These are phyloP conservation scores for Drosophila kurseongensis DNA, from an alignment of 1,140 invertebrate species.

Conservation along the genomic window DNA sequence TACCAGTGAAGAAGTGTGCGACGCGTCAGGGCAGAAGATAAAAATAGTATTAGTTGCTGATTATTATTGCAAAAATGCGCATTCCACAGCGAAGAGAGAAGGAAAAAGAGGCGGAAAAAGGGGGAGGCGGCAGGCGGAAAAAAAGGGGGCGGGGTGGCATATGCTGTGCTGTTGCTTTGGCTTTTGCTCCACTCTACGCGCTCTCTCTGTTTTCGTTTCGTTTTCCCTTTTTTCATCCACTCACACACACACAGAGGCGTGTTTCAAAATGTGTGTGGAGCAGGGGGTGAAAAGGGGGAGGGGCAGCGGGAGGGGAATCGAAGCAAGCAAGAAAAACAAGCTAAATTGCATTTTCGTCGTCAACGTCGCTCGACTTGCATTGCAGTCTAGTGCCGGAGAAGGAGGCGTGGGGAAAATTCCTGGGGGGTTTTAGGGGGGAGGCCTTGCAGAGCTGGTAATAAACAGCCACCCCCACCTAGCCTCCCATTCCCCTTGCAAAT, in stretches of 20 bases:
- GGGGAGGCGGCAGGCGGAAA: constrained; percentile 12
- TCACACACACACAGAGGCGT: constrained; percentile 41
- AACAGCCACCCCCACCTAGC: background rate
- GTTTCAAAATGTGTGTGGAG: constrained; percentile 55
- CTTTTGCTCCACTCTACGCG: constrained; percentile 52
- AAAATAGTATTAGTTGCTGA: constrained; percentile 84
- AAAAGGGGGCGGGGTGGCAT: constrained; percentile 40
- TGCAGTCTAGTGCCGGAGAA: constrained; percentile 48
- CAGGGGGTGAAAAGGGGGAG: constrained; percentile 21
- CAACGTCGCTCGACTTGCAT: constrained; percentile 54
- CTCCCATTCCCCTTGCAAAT: background rate
- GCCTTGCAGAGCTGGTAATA: constrained; percentile 4
- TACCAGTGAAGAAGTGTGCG: constrained; percentile 24
- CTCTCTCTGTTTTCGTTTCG: constrained; percentile 76
- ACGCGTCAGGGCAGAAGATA: constrained; percentile 73
- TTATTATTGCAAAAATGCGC: constrained; percentile 84
- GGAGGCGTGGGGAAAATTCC: constrained; percentile 11
- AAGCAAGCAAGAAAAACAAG: constrained; percentile 78
- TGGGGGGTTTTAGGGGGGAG: background rate
- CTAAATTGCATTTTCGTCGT: constrained; percentile 81
- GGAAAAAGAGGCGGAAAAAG: background rate
- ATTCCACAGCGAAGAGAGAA: constrained; percentile 57
- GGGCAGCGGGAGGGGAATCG: constrained; percentile 31
- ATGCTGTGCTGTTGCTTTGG: constrained; percentile 46
- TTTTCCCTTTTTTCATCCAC: constrained; percentile 79